Evolutionary conservation across 1,140 invertebrate genomes (phyloP).

Genomic region (Drosophila navojoa): DNA sequence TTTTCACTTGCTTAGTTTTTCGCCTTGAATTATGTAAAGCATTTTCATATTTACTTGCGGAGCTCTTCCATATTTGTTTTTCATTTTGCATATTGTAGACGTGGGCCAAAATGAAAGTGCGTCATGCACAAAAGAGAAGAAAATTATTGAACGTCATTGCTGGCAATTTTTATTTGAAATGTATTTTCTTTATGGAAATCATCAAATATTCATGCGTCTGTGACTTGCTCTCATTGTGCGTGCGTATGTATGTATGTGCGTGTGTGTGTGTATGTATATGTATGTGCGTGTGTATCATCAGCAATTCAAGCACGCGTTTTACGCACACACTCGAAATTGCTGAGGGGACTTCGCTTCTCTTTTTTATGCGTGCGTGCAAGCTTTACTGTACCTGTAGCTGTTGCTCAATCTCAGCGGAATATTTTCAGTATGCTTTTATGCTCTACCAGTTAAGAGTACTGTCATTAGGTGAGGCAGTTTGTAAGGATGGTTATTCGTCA

Average conservation of each 20-base stretch:
- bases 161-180: conserved; percentile 47
- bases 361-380: neutral
- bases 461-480: neutral
- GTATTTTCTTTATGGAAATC: conserved; percentile 34
- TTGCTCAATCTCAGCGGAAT: neutral
- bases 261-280: conserved; percentile 5
- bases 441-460: neutral
- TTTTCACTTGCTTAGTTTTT: neutral
- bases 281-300: conserved; percentile 44
- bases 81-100: neutral
- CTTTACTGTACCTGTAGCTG: conserved; percentile 5
- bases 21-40: no score
- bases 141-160: conserved; percentile 68
- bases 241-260: conserved; percentile 16
- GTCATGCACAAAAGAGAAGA: conserved; percentile 29
- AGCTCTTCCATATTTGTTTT: no score
- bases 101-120: conserved; percentile 28
- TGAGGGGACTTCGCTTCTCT: no score
- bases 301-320: conserved; percentile 70
- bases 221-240: conserved; percentile 12
- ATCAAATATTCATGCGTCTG: conserved; percentile 60
- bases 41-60: neutral
- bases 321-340: conserved; percentile 26
- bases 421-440: neutral
- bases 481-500: no score